Evolutionary conservation across 2,113 vertebrate species (phyloP).

Genomic region (Erinaceus europaeus): DNA sequence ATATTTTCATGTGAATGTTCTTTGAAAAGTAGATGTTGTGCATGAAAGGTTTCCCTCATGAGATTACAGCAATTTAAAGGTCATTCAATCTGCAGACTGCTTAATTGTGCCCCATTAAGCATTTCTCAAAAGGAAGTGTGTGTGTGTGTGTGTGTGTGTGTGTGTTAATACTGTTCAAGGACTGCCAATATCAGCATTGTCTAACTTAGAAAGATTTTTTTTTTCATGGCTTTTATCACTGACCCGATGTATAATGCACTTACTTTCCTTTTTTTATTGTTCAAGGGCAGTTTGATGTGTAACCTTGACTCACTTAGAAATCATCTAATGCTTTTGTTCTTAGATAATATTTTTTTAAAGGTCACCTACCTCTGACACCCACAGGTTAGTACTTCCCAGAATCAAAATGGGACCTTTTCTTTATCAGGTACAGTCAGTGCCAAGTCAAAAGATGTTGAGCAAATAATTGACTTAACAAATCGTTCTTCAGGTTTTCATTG

Average conservation of each 20-base stretch:
- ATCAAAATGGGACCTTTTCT: slow-evolving; percentile 16
- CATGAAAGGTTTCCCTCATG: slow-evolving; percentile 57
- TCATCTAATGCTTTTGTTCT: slow-evolving; percentile 61
- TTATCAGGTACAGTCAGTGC: background rate
- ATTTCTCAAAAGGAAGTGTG: slow-evolving; percentile 61
- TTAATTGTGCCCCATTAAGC: slow-evolving; percentile 72
- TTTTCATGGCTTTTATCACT: slow-evolving; percentile 58
- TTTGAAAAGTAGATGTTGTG: slow-evolving; percentile 53
- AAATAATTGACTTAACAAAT: background rate
- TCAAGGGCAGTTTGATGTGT: slow-evolving; percentile 63
- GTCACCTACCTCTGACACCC: slow-evolving; percentile 65
- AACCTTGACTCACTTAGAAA: slow-evolving; percentile 63
- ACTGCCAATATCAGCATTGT: slow-evolving; percentile 68
- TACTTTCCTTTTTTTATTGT: slow-evolving; percentile 63
- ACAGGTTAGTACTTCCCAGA: slow-evolving; percentile 45
- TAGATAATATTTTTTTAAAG: slow-evolving; percentile 66
- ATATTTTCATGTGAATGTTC: slow-evolving; percentile 60
- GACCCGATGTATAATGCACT: slow-evolving; percentile 50
- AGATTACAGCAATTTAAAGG: slow-evolving; percentile 72
- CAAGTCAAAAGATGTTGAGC: background rate
- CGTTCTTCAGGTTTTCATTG: background rate
- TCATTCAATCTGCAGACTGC: slow-evolving; percentile 61
- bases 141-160: background rate
- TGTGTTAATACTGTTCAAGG: slow-evolving; percentile 56
- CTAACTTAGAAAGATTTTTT: slow-evolving; percentile 60